phyloP scores from a whole-genome alignment of 2,888 invertebrate genomes.

The Nemotelus pantherinus region DNA sequence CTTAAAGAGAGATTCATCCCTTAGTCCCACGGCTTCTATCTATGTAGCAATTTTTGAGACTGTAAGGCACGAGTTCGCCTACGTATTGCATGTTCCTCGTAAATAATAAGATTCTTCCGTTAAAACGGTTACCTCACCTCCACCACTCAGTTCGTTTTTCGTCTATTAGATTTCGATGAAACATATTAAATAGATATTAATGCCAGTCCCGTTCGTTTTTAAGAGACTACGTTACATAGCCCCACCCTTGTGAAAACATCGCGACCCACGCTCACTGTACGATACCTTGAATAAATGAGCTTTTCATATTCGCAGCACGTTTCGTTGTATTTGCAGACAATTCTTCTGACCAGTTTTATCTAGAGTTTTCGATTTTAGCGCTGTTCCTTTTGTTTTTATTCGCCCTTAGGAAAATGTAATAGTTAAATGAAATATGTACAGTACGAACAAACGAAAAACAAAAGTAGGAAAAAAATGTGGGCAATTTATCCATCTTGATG shows the following conservation, averaged over 20 bases:
- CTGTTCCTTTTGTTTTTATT: background rate
- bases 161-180: constrained; percentile 1
- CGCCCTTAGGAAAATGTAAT: no score
- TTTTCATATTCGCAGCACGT: constrained; percentile 22
- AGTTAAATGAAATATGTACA: no score
- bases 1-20: no score
- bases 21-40: no score
- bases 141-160: background rate
- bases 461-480: no score
- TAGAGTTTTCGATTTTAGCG: background rate
- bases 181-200: constrained; percentile 7
- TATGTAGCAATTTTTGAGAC: no score
- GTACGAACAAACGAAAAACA: no score
- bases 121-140: no score
- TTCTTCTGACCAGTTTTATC: constrained; percentile 27
- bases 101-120: no score
- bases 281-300: background rate
- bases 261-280: background rate
- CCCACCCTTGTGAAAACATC: background rate
- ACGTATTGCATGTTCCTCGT: no score
- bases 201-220: constrained; percentile 5
- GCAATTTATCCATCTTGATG: no score
- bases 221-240: background rate
- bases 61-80: no score
- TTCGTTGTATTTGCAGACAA: constrained; percentile 15